Evolutionary conservation across 2,797 vertebrate genomes (phyloP).

Genomic region (Pseudochirops corinnae): DNA sequence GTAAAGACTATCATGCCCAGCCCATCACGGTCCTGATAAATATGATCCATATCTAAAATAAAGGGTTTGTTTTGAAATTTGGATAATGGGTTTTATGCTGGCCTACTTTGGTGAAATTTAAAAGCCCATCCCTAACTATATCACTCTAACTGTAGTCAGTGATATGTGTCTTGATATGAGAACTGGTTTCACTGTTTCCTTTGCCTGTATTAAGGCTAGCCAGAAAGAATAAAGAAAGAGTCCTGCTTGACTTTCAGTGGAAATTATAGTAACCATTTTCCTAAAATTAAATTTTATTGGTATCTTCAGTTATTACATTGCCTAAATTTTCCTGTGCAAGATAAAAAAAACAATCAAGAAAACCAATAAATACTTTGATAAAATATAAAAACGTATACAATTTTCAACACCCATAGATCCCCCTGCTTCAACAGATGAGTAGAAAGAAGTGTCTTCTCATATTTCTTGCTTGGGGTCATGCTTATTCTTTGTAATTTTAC

Average conservation of each 20-base stretch:
- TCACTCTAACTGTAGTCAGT: background rate
- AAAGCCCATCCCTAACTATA: background rate
- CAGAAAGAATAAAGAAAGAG: background rate
- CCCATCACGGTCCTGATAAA: constrained; percentile 20
- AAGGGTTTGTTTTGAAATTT: constrained; percentile 31
- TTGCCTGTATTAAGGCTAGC: background rate
- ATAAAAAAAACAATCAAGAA: background rate
- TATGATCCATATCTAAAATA: constrained; percentile 29
- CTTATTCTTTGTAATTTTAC: background rate
- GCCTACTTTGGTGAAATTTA: background rate
- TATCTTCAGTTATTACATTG: background rate
- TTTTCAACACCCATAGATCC: background rate
- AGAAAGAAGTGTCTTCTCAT: background rate
- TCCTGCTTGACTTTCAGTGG: background rate
- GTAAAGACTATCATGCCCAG: background rate
- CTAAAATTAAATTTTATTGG: background rate
- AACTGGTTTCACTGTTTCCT: background rate
- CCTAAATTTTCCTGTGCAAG: background rate
- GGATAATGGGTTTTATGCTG: background rate
- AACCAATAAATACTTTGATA: background rate
- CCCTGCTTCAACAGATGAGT: background rate
- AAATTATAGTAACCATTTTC: background rate
- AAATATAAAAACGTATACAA: background rate
- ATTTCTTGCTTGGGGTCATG: background rate
- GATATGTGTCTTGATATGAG: background rate